phyloP scores from a whole-genome alignment of 1,140 invertebrate species.

The Protaetia brevitarsis region DNA sequence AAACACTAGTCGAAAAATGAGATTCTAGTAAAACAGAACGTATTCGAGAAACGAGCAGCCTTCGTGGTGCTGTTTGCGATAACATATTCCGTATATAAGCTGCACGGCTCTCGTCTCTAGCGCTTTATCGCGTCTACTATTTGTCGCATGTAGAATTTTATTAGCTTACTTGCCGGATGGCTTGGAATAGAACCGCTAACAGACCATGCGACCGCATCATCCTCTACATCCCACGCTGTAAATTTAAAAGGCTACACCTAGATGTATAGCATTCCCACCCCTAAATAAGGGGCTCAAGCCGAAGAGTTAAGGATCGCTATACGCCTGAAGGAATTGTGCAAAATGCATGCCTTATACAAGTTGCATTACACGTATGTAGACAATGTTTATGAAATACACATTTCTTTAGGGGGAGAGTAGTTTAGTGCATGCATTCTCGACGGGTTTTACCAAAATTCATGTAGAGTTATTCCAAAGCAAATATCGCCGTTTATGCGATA shows the following conservation, averaged over 20 bases:
- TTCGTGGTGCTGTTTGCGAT: slow-evolving; percentile 1
- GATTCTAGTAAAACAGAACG: neutral
- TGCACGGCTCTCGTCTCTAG: neutral
- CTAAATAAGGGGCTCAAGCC: neutral
- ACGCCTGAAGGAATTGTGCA: neutral
- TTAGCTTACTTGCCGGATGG: neutral
- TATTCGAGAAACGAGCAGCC: neutral
- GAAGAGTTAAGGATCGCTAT: too few species aligned
- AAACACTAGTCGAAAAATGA: neutral
- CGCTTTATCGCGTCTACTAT: neutral
- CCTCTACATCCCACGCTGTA: neutral
- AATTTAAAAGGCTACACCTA: neutral
- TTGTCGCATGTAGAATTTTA: slow-evolving; percentile 16
- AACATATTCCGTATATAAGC: slow-evolving; percentile 1
- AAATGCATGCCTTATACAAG: neutral
- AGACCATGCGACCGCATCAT: neutral
- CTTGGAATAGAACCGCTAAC: neutral
- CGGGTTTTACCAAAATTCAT: neutral
- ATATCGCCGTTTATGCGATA: too few species aligned
- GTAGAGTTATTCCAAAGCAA: too few species aligned
- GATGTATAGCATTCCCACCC: neutral
- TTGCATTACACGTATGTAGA: neutral
- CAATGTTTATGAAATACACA: neutral
- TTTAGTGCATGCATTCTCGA: neutral
- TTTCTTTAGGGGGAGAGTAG: neutral